A percentile compares a stretch with the other conserved stretches of the same genome.
phyloP scores from a whole-genome alignment of 2,113 vertebrate genomes.

The Empidonax traillii region DNA sequence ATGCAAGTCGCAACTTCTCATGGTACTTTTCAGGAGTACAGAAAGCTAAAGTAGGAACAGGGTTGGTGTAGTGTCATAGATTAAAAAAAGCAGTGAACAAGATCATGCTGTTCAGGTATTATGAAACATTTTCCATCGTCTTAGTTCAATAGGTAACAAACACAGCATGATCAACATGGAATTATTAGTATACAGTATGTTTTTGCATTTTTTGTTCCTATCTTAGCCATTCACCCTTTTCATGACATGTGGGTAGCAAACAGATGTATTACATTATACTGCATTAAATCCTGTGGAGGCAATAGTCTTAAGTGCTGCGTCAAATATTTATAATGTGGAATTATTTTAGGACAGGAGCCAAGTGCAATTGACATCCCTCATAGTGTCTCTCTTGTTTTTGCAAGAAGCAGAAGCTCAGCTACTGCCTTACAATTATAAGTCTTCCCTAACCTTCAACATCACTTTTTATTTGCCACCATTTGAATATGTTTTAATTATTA shows the following conservation, averaged over 20 bases:
- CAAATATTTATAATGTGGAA: slow-evolving; percentile 66
- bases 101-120: neutral
- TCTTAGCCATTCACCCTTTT: neutral
- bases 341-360: slow-evolving; percentile 55
- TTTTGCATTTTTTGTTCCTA: neutral
- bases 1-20: neutral
- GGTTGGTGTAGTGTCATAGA: neutral
- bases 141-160: neutral
- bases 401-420: slow-evolving; percentile 20
- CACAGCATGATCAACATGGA: neutral
- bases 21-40: neutral
- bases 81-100: neutral
- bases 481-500: neutral
- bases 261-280: slow-evolving; percentile 62
- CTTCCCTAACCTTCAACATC: neutral
- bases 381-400: slow-evolving; percentile 31
- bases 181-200: neutral
- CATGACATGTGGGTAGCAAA: slow-evolving; percentile 36
- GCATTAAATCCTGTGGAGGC: slow-evolving; percentile 56
- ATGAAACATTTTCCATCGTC: neutral
- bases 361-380: slow-evolving; percentile 55
- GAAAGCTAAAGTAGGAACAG: neutral
- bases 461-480: neutral
- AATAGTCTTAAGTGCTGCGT: slow-evolving; percentile 55
- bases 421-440: slow-evolving; percentile 16